phyloP scores from a whole-genome alignment of 2,888 invertebrate genomes.

The Nematopogon swammerdamellus region DNA sequence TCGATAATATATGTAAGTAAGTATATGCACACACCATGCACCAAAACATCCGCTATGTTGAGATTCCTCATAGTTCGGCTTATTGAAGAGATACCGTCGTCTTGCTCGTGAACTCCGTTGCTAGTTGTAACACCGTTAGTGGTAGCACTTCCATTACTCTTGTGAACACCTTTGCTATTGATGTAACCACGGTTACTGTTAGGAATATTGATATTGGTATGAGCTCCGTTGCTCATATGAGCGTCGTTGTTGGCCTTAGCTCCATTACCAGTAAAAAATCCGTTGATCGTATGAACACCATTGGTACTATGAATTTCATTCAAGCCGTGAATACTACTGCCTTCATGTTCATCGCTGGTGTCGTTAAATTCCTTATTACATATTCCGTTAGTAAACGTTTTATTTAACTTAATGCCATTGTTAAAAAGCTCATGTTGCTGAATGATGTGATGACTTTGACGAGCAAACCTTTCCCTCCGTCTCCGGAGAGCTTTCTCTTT shows the following conservation, averaged over 20 bases:
- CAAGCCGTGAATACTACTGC: background rate
- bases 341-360: conserved; percentile 8
- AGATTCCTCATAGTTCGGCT: conserved; percentile 16
- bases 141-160: conserved; percentile 7
- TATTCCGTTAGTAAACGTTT: conserved; percentile 6
- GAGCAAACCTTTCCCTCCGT: conserved; percentile 77
- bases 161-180: conserved; percentile 9
- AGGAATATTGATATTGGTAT: conserved; percentile 6
- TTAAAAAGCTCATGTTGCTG: conserved; percentile 69
- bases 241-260: conserved; percentile 16
- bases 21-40: conserved; percentile 41
- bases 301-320: conserved; percentile 9
- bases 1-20: conserved; percentile 39
- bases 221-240: background rate
- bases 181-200: conserved; percentile 5
- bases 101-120: conserved; percentile 19
- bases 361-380: conserved; percentile 25
- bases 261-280: conserved; percentile 24
- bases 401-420: conserved; percentile 13
- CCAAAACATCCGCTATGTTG: conserved; percentile 31
- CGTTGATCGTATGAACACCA: conserved; percentile 2
- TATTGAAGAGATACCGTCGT: conserved; percentile 23
- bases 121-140: conserved; percentile 2
- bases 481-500: conserved; percentile 78
- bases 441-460: conserved; percentile 79